Base-by-base conservation (phyloP, 2,888 invertebrate genomes). In the Drosophila sordidapex region DNA sequence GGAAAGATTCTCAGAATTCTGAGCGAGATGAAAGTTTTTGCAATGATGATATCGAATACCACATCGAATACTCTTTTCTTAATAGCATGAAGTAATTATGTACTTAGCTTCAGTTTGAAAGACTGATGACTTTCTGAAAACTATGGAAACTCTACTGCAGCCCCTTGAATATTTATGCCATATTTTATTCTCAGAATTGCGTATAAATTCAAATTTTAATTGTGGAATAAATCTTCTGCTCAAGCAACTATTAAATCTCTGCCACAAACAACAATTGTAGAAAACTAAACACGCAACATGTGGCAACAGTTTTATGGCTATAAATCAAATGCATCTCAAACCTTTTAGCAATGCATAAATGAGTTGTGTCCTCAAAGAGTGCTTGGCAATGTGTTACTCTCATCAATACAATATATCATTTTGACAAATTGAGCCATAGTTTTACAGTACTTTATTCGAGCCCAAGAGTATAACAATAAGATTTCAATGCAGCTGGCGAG, bases 401-500 rank as follows among this genome's bases (percentile, higher is more conserved):
- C 27, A 57, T 43, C 31, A 43, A 57, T 31, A 33, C 6, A n/a
- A 38, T 38, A 33, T 46, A 54, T 36, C 33, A 36, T 35, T 27
- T n/a, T 31, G 38, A 31, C 73, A 70, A 74, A 53, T 60, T 49
- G 49, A 53, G 29, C 51, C 43, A 68, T 68, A 58, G 58, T 49
- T 33, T 10, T 15, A n/a, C 56, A 33, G 15, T 66, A 43, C 73
- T 67, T 56, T 33, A 58, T 36, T 36, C 43, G 8, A 54, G 15
- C 35, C 36, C 51, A 76, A 79, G 79, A 21, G 78, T 79, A 38
- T 63, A 67, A 74, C 79, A 79, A 71, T 67, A 52, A 70, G 53
- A 70, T 52, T 74, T 63, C 43, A 72, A 46, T 60, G 62, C n/a
- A 70, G 53, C 46, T 60, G 63, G 46, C 43, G 25, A 56, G 38